These are phyloP conservation scores for Platycheirus albimanus DNA, from an alignment of 2,888 invertebrate species.

Conservation along the genomic window DNA sequence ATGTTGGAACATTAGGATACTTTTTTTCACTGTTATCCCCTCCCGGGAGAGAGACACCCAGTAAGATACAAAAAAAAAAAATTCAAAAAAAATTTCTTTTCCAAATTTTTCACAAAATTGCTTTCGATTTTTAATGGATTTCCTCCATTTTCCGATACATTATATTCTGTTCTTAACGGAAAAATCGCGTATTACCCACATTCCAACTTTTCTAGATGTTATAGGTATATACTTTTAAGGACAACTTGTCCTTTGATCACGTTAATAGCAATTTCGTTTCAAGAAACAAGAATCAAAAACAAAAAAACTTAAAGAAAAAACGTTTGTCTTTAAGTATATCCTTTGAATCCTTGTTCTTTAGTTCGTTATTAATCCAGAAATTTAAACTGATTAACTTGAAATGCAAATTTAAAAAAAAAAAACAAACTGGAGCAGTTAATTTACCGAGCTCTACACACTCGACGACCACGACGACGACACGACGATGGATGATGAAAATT, in stretches of 20 bases:
- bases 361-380: too few species aligned
- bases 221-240: background rate
- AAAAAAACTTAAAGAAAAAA: background rate
- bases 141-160: background rate
- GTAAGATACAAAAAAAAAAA: constrained; percentile 45
- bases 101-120: constrained; percentile 32
- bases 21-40: constrained; percentile 43
- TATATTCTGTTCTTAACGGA: background rate
- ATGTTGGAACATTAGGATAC: constrained; percentile 49
- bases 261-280: background rate
- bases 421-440: constrained; percentile 60
- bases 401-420: constrained; percentile 52
- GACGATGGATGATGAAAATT: constrained; percentile 63
- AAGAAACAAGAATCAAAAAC: background rate
- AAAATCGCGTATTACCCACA: background rate
- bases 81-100: constrained; percentile 29
- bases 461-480: constrained; percentile 68
- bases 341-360: too few species aligned
- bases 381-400: constrained; percentile 16
- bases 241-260: background rate
- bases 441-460: constrained; percentile 69
- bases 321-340: background rate
- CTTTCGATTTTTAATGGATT: background rate
- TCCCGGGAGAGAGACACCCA: constrained; percentile 67
- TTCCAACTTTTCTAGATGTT: background rate